Evolutionary conservation across 2,888 invertebrate genomes (phyloP), one percentile per base, ranked within the genome.

Genomic region (Latrodectus hesperus): DNA sequence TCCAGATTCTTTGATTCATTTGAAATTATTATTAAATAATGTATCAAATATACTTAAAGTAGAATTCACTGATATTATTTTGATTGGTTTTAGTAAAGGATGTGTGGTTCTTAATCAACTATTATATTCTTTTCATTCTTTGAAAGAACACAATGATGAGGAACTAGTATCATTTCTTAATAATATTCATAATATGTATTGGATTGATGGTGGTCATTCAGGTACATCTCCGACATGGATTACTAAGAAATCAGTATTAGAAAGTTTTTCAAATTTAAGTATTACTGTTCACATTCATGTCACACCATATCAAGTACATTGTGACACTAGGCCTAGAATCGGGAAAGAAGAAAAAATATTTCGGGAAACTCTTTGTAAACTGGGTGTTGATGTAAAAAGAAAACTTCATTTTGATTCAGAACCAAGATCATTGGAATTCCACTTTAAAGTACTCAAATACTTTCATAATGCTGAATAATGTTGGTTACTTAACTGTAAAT

Each of bases 81-180:
- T 97, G 90, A 94, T 97, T 88, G 98, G 96, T 3, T 98, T 98
- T 93, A 97, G 97, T 93, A 98, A 98, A 93, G 98, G 98, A 86
- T 97, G 97, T 92, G 96, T 97, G 86, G 97, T 97, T 88, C 94
- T 98, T 91, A 98, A 98, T 94, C 97, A 98, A 94, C 94, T 97
- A 90, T 94, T 97, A 78, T 95, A 96, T 92, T 95, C 95, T 92
- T 74, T 90, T 70, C 76, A 74, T 16, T 67, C 88, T 14, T n/a
- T 89, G n/a, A 80, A 81, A 16, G 89, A 91, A 2, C 60, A 82
- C 11, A 38, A 68, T 52, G 82, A 72, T 5, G 76, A 84, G 9
- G 83, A 89, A 76, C 68, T 89, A 10, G 89, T 94, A 17, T 75
- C 76, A 0, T 92, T 93, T 85, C 75, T 92, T 8, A 70, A 82